Evolutionary conservation across 2,113 vertebrate species (phyloP).

Genomic region (Artemisiospiza belli): DNA sequence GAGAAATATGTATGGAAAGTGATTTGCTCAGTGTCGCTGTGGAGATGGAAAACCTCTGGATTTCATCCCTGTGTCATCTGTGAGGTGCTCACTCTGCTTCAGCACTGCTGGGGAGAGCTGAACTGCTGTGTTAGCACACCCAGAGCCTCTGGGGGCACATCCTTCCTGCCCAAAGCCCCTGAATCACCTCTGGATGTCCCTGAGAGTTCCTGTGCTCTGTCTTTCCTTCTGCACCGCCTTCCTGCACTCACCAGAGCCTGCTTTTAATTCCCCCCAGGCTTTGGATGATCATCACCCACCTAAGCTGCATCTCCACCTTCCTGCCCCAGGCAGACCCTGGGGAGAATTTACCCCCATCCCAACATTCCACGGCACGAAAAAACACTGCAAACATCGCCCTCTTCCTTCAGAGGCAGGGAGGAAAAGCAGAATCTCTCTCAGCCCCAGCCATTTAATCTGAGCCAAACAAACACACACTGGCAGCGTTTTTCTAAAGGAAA

Average conservation of each 20-base stretch:
- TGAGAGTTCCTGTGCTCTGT: neutral
- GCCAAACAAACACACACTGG: neutral
- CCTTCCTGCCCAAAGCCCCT: neutral
- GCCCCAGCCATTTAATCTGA: neutral
- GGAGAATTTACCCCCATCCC: neutral
- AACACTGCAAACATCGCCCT: neutral
- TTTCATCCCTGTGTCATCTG: accelerated
- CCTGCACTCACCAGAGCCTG: neutral
- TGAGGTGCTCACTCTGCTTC: neutral
- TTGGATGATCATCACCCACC: neutral
- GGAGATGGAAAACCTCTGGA: neutral
- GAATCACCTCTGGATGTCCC: accelerated
- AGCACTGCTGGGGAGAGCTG: neutral
- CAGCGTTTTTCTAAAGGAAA: neutral
- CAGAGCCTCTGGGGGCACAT: neutral
- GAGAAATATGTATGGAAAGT: neutral
- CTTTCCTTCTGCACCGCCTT: neutral
- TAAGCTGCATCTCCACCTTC: neutral
- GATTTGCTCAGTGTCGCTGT: neutral
- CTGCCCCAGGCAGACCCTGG: neutral
- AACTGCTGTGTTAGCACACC: neutral
- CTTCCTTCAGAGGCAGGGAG: neutral
- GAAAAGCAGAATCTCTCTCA: neutral
- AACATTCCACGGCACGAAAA: neutral
- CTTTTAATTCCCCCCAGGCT: neutral